A percentile compares a stretch with the other conserved stretches of the same genome.
Evolutionary conservation across 1,140 invertebrate genomes (phyloP).

Genomic region (Drusus annulatus): DNA sequence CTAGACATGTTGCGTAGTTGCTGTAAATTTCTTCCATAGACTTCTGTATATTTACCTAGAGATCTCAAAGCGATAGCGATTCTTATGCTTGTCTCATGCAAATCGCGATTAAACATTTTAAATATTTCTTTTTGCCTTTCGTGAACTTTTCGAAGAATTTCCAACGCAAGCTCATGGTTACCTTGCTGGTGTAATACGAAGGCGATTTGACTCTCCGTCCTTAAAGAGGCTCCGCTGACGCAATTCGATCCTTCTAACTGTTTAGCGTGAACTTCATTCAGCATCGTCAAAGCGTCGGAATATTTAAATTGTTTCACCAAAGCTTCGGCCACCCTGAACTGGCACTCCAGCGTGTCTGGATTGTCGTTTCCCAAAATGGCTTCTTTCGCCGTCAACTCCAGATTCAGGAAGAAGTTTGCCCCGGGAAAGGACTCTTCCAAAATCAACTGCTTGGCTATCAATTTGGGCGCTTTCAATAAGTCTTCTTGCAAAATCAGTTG

Average conservation of each 20-base stretch:
- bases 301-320: background rate
- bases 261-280: background rate
- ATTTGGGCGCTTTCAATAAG: background rate
- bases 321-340: background rate
- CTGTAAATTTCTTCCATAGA: background rate
- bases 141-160: background rate
- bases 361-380: background rate
- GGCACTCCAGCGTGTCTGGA: background rate
- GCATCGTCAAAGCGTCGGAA: background rate
- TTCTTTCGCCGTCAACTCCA: background rate
- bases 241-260: background rate
- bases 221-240: background rate
- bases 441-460: background rate
- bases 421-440: background rate
- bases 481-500: background rate
- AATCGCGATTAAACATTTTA: background rate
- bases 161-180: background rate
- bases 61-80: background rate
- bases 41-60: background rate
- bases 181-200: constrained; percentile 3
- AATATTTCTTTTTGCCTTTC: background rate
- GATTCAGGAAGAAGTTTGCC: background rate
- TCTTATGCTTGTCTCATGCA: background rate
- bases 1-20: background rate
- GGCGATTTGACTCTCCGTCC: background rate